Base-by-base conservation (phyloP, 2,888 invertebrate species). In the Panopea generosa region DNA sequence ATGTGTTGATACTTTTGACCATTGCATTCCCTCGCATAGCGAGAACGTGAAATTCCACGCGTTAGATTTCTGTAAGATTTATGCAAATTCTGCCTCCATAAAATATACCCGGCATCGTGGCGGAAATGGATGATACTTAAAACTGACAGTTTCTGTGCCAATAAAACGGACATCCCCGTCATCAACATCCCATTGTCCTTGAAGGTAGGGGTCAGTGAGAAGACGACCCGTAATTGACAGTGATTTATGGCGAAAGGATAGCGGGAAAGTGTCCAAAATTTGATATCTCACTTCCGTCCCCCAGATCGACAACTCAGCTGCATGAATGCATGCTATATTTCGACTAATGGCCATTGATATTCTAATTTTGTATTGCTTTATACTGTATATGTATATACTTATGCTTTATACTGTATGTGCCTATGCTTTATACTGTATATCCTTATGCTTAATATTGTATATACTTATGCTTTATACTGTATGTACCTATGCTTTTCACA, bases 191-290 rank as follows among this genome's bases (percentile, higher is more conserved):
- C 52, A n/a, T 45, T 65, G 65, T 53, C 65, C 71, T 52, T 60
- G 50, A 29, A 43, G 29, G 45, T 27, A 76, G 62, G 67, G 76
- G 67, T 67, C 70, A 71, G 59, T 53, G 49, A 52, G 52, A 62
- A 43, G 62, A 67, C 40, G 52, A 50, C 62, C 65, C 62, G 18
- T 47, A 50, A 43, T 60, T 76, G 76, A 76, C 76, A 76, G 76
- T 67, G 76, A 76, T 76, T 62, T 65, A 76, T 76, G 38, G 67
- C 40, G 38, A 60, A 62, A 50, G 66, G 53, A 76, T 76, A 62
- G 67, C 61, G 57, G 57, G 76, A 71, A 71, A 76, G 66, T 70
- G 43, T 18, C 45, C 47, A 22, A 45, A 26, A 63, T 47, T 26
- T 69, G 69, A 75, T 60, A 52, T 49, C 49, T 18, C 29, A 65